Conservation (phyloP, 2,113 vertebrate genomes). For the Beaufortia kweichowensis region DNA sequence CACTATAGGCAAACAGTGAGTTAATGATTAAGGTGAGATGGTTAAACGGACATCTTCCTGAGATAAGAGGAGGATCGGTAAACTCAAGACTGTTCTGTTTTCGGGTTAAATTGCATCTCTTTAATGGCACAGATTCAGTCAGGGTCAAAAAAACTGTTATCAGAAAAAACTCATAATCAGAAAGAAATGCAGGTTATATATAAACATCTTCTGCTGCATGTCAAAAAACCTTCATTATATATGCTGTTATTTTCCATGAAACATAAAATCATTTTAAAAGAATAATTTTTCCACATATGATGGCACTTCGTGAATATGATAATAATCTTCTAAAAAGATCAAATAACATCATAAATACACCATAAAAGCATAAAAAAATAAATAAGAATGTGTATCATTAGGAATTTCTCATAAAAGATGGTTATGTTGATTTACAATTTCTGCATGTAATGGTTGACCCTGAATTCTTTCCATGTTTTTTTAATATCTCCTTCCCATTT, state of each 20-base stretch:
- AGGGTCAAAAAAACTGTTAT: conserved; percentile 48
- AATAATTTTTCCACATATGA: too few species aligned
- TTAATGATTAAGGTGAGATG: conserved; percentile 32
- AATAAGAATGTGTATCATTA: too few species aligned
- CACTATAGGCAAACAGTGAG: not conserved
- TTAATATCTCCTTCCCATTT: conserved; percentile 19
- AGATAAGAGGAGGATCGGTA: conserved; percentile 49
- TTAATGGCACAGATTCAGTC: conserved; percentile 45
- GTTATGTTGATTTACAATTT: too few species aligned
- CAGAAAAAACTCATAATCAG: conserved; percentile 52
- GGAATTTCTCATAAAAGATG: too few species aligned
- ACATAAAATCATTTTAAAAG: too few species aligned
- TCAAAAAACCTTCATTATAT: not conserved
- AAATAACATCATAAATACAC: too few species aligned
- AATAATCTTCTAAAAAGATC: too few species aligned
- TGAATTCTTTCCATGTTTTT: conserved; percentile 10
- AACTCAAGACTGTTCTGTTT: conserved; percentile 11
- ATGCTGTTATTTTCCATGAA: too few species aligned
- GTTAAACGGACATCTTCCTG: conserved; percentile 32
- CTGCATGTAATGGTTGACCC: not conserved
- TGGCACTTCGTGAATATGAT: too few species aligned
- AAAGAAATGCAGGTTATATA: not conserved
- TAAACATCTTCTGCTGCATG: not conserved
- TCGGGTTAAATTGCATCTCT: conserved; percentile 43
- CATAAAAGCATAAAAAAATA: too few species aligned